Evolutionary conservation across 2,113 vertebrate species (phyloP).

Genomic region (Thomomys bottae): DNA sequence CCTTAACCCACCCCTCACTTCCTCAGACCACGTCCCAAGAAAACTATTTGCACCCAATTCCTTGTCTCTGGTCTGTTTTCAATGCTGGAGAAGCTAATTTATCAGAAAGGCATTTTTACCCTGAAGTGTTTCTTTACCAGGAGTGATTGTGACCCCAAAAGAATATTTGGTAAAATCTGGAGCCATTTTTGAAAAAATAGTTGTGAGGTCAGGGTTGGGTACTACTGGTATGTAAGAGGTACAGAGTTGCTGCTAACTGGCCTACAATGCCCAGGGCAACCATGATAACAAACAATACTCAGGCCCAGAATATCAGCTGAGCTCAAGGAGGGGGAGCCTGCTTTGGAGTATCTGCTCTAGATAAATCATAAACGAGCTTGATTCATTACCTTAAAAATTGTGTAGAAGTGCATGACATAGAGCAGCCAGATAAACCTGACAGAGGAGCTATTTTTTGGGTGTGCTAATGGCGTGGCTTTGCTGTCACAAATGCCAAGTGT

Average conservation of each 20-base stretch:
- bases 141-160: not conserved
- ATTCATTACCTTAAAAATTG: not conserved
- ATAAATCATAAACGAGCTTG: not conserved
- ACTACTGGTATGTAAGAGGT: not conserved
- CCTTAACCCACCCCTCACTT: not conserved
- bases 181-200: not conserved
- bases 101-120: not conserved
- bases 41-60: not conserved
- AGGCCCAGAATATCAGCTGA: not conserved
- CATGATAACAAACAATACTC: not conserved
- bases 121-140: not conserved
- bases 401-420: not conserved
- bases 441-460: not conserved
- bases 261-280: not conserved
- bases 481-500: not conserved
- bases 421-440: not conserved
- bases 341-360: not conserved
- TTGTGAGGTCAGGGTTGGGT: too few species aligned
- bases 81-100: not conserved
- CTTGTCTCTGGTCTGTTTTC: not conserved
- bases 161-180: constrained; percentile 2
- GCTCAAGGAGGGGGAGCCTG: not conserved
- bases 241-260: not conserved
- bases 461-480: too few species aligned
- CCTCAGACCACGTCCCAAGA: not conserved